Base-by-base conservation (phyloP, 2,113 vertebrate species). In the Thunnus maccoyii region DNA sequence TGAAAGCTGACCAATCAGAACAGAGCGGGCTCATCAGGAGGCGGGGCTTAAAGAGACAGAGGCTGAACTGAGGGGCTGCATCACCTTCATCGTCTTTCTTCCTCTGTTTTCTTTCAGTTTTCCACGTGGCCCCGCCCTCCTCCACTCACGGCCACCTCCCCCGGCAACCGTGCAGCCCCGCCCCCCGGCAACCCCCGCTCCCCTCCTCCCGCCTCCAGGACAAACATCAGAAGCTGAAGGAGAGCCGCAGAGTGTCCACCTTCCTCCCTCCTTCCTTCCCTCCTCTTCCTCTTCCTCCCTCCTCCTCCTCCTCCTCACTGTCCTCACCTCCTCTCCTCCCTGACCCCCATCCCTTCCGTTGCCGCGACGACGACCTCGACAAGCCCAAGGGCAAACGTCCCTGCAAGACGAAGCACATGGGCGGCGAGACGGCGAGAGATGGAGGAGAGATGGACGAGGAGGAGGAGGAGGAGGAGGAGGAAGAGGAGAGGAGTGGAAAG, bases 351-450 rank as follows among this genome's bases (percentile, higher is more conserved):
- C 36, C 8, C 17, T 14, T 71, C 60, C 47, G 20, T 16, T 70
- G 57, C 85, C 70, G 16, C 1, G 95, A 95, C 78, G 88, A 93
- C 50, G 95, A 96, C 89, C 92, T 90, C 3, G 94, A 95, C 92
- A 97, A 97, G 84, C 97, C 97, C 86, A 96, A 96, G 85, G 98
- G 97, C 93, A 99, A 99, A 88, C 95, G 97, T 65, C 96, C 96
- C 86, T 97, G 96, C 93, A 99, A 99, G 95, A 97, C 94, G 87
- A 99, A 99, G 93, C 97, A 99, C 92, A 95, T 96, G 77, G 94
- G 94, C 36, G 93, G 94, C 14, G 73, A 73, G 20, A 3, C 4
- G 73, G 89, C 93, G 83, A 78, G 92, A 41, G 36, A 41, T 5
- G 36, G 36, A 41, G 51, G 52, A 84, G 12, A 8, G 2, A 41